Percentiles rank a stretch among this genome's conserved stretches.
Conservation (phyloP, 1,140 invertebrate genomes). For the Zaprionus camerounensis region DNA sequence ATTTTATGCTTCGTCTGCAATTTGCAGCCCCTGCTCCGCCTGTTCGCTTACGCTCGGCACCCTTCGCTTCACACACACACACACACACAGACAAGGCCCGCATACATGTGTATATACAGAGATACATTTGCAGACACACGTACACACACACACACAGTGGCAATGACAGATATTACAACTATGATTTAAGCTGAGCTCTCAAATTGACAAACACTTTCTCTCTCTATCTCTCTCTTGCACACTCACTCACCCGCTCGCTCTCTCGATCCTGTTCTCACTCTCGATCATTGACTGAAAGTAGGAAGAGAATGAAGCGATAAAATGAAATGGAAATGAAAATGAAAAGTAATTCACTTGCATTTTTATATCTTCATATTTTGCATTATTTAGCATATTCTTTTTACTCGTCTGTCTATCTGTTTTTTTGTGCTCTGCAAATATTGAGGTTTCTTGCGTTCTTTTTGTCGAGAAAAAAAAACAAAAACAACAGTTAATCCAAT, state of each 20-base stretch:
- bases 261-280: slow-evolving; percentile 3
- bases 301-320: slow-evolving; percentile 19
- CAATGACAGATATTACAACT: slow-evolving; percentile 28
- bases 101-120: slow-evolving; percentile 14
- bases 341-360: slow-evolving; percentile 54
- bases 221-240: slow-evolving; percentile 1
- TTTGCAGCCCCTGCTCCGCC: slow-evolving; percentile 68
- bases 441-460: slow-evolving; percentile 58
- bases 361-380: slow-evolving; percentile 44
- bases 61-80: slow-evolving; percentile 29
- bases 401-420: slow-evolving; percentile 18
- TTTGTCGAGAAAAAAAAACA: slow-evolving; percentile 59
- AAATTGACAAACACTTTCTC: slow-evolving; percentile 30
- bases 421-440: slow-evolving; percentile 56
- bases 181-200: slow-evolving; percentile 49
- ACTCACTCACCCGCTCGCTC: slow-evolving; percentile 10
- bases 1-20: slow-evolving; percentile 82
- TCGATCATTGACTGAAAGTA: slow-evolving; percentile 16
- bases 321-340: slow-evolving; percentile 34
- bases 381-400: slow-evolving; percentile 41
- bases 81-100: slow-evolving; percentile 32
- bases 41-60: slow-evolving; percentile 27
- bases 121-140: slow-evolving; percentile 14
- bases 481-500: slow-evolving; percentile 73
- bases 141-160: slow-evolving; percentile 5